Evolutionary conservation across 2,888 invertebrate species (phyloP).

Genomic region (Drosophila meridiana): DNA sequence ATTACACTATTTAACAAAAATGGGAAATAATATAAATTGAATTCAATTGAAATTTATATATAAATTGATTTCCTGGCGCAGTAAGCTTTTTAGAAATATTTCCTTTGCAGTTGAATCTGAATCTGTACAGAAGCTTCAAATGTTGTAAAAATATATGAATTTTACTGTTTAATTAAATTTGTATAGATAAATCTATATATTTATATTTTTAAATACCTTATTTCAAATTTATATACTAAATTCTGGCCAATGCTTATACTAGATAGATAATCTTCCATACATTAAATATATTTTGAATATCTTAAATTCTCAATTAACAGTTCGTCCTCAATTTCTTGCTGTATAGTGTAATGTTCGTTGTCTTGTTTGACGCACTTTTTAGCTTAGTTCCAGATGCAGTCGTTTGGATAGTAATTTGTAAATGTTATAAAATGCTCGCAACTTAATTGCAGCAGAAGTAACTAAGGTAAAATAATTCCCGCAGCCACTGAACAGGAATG

Average conservation of each 20-base stretch:
- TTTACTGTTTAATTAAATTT: not conserved
- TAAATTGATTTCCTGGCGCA: not conserved
- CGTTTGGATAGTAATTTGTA: slow-evolving; percentile 35
- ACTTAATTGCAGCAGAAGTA: slow-evolving; percentile 39
- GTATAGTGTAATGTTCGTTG: slow-evolving; percentile 21
- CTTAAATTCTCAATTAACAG: not conserved
- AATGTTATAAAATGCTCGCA: slow-evolving; percentile 37
- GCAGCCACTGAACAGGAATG: slow-evolving; percentile 41
- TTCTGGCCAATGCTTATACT: not conserved
- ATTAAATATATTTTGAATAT: not conserved
- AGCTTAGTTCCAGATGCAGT: slow-evolving; percentile 33
- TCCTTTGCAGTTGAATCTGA: not conserved
- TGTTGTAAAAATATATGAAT: not conserved
- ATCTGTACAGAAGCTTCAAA: not conserved
- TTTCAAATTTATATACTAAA: not conserved
- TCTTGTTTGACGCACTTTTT: slow-evolving; percentile 15
- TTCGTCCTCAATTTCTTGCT: not conserved
- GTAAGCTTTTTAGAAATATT: not conserved
- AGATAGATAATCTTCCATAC: not conserved
- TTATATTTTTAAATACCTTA: not conserved
- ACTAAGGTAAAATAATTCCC: slow-evolving; percentile 33
- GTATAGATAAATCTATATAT: not conserved
- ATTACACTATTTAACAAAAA: slow-evolving; percentile 30
- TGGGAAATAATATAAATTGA: not conserved
- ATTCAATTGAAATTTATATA: slow-evolving; percentile 1